Evolutionary conservation across 2,113 vertebrate genomes (phyloP), one percentile per base, ranked within the genome.

Genomic region (Rhynchomys soricoides): DNA sequence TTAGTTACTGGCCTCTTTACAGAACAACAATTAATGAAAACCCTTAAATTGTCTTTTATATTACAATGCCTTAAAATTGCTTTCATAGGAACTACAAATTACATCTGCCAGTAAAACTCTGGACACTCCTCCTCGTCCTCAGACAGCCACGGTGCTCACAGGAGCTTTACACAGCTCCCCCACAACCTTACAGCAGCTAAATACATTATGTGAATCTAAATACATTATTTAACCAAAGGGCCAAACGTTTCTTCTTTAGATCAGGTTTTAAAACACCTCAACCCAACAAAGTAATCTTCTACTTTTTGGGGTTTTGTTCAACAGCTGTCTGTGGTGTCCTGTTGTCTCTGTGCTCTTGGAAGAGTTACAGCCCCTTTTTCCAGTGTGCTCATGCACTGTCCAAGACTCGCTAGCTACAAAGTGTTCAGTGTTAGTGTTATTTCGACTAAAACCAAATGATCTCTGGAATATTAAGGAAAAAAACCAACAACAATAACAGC

Each of bases 41-140:
- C 59, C 62, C 73, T 96, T 71, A 79, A 89, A 95, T 57, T 93
- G 66, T 26, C 90, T 97, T 95, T 95, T 79, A 43, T 90, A 96
- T 86, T 66, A 95, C 96, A 9, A 81, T 74, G 57, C 34, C 97
- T 95, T 89, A 83, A 92, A 97, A 95, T 40, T 55, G 55, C 57
- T 91, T 89, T 50, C 79, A 34, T 13, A 94, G 24, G 95, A 86
- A 95, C 26, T 71, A 93, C 55, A 86, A 40, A 68, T 74, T 94
- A 37, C 7, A 31, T 81, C 37, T 96, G 95, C 66, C 97, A 98
- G 97, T 87, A 92, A 96, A 97, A 97, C 75, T 57, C 74, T 96
- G 79, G 75, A 91, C 77, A 96, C 34, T 29, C 43, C 77, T 92
- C 90, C 57, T 96, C 55, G 34, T n/a, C n/a, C n/a, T 91, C 79